Conservation (phyloP, 2,113 vertebrate genomes). For the Nothobranchius furzeri region DNA sequence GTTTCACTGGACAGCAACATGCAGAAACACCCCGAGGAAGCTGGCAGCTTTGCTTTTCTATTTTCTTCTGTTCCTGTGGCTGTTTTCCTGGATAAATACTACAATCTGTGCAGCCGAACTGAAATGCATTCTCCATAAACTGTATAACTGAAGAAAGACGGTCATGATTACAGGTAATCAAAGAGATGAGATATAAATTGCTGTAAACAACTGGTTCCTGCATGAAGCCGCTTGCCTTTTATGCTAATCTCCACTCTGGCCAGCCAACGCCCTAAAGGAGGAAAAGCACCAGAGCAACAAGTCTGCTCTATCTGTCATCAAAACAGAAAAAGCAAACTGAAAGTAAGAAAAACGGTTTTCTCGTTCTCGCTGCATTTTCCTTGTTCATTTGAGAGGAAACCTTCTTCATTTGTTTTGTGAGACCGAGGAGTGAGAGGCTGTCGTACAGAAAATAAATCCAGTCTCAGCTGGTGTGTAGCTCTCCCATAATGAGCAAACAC, state of each 20-base stretch:
- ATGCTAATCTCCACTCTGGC: constrained; percentile 5
- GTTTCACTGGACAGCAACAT: too few species aligned
- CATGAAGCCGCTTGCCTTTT: not conserved
- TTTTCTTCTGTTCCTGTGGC: not conserved
- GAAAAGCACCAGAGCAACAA: constrained; percentile 27
- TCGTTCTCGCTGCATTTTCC: constrained; percentile 21
- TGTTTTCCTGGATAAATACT: not conserved
- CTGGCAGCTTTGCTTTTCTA: not conserved
- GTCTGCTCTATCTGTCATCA: constrained; percentile 25
- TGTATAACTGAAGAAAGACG: not conserved
- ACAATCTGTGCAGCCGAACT: not conserved
- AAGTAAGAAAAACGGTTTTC: not conserved
- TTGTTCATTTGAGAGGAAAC: constrained; percentile 51
- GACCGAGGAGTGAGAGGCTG: constrained; percentile 40
- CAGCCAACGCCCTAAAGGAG: constrained; percentile 9
- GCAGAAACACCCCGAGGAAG: not conserved
- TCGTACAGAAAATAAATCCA: constrained; percentile 37
- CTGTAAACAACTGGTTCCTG: not conserved
- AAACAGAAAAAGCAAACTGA: constrained; percentile 10
- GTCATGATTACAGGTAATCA: not conserved
- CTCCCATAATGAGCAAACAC: constrained; percentile 47
- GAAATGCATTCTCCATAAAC: not conserved
- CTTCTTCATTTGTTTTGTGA: constrained; percentile 56
- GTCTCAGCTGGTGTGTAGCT: constrained; percentile 55
- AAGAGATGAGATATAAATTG: not conserved